Evolutionary conservation across 2,888 invertebrate species (phyloP).

Genomic region (Hirtodrosophila confusa): DNA sequence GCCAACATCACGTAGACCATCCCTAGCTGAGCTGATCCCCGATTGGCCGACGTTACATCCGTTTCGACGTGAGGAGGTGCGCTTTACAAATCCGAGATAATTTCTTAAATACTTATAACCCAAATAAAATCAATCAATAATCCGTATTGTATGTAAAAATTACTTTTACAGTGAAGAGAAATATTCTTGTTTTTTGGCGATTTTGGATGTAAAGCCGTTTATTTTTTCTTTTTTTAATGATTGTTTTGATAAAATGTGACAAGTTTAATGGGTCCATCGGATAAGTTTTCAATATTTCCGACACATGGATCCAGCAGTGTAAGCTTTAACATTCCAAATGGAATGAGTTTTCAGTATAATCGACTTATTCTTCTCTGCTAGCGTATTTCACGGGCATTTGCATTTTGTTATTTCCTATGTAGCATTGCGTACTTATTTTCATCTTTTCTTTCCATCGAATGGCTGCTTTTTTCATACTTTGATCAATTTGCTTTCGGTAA

Average conservation of each 20-base stretch:
- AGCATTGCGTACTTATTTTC: not conserved
- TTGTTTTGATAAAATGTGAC: not conserved
- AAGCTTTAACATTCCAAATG: conserved; percentile 2
- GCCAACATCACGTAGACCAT: conserved; percentile 90
- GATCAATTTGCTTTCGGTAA: conserved; percentile 12
- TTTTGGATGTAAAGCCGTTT: conserved; percentile 26
- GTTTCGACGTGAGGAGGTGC: conserved; percentile 88
- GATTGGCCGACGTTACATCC: conserved; percentile 93
- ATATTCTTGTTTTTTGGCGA: conserved; percentile 44
- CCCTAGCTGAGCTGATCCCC: conserved; percentile 97
- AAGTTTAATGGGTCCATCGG: not conserved
- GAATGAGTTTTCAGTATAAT: not conserved
- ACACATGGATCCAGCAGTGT: no score
- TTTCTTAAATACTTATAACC: conserved; percentile 15
- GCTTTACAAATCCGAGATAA: conserved; percentile 37
- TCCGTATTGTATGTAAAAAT: conserved; percentile 14
- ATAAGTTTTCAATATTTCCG: conserved; percentile 2
- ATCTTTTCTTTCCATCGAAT: no score
- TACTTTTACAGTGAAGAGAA: conserved; percentile 20
- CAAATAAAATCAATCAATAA: conserved; percentile 6
- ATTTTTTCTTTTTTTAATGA: conserved; percentile 3
- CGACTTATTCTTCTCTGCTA: not conserved
- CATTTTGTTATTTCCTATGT: conserved; percentile 28
- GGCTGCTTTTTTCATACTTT: conserved; percentile 3
- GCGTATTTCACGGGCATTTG: conserved; percentile 23